phyloP scores from a whole-genome alignment of 1,140 invertebrate species.

The Aphaenogaster ashmeadi region DNA sequence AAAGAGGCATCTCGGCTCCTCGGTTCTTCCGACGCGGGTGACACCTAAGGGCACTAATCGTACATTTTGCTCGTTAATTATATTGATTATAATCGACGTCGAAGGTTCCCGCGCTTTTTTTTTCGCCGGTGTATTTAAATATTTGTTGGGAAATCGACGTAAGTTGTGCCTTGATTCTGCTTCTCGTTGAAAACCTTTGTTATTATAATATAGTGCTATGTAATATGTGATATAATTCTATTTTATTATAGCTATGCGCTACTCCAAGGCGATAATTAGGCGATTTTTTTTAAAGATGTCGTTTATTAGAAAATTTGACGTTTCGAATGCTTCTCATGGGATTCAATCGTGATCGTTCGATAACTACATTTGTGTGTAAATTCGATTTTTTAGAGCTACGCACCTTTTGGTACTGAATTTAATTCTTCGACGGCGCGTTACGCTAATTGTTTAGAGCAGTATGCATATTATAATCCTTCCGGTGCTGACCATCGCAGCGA shows the following conservation, averaged over 20 bases:
- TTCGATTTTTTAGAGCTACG: not conserved
- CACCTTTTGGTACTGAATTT: not conserved
- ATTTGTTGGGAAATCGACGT: not conserved
- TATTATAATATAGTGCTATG: not conserved
- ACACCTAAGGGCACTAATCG: not conserved
- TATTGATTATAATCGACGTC: not conserved
- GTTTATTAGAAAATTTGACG: not conserved
- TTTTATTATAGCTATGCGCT: not conserved
- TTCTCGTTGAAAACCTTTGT: not conserved
- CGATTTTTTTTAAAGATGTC: not conserved
- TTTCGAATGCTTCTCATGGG: not conserved
- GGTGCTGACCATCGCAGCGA: no score
- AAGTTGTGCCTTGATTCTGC: not conserved
- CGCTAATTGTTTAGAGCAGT: not conserved
- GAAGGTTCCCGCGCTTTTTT: not conserved
- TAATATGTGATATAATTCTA: not conserved
- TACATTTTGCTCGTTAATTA: not conserved
- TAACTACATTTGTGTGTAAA: not conserved
- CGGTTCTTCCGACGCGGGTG: not conserved
- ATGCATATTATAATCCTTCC: not conserved
- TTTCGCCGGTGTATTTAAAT: not conserved
- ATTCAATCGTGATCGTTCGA: not conserved
- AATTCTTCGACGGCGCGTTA: not conserved
- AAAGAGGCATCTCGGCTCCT: not conserved
- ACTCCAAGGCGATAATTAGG: not conserved